Base-by-base conservation (phyloP, 2,888 invertebrate genomes). In the Aleiodes leptofemur region DNA sequence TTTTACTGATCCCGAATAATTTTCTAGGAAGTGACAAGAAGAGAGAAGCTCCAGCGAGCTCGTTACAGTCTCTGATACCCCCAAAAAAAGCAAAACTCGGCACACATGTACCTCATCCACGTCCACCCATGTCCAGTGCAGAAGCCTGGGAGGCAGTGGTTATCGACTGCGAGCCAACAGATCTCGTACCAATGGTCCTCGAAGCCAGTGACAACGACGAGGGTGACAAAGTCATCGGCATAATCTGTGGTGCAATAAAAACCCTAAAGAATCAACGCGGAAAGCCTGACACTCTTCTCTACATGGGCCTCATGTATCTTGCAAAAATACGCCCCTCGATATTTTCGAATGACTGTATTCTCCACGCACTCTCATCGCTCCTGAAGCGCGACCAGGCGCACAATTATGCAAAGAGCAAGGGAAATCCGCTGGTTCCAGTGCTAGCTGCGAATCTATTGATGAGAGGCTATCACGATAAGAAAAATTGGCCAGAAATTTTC, bases 401-500 rank as follows among this genome's bases (percentile, higher is more conserved):
- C 76, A 92, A 94, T 73, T 93, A 94, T 59, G 93, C 94, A 87
- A 95, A 97, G 90, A 93, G 93, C 74, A 96, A 97, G 84, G 95
- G 94, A 5, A 96, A 96, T 88, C 93, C 95, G 0, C 90, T 95
- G 57, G 94, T 96, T 55, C 95, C 96, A 80, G 94, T 97, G 38
- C 89, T 97, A 59, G 95, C 96, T 4, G 94, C 96, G 77, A 98
- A 97, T 90, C 91, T 98, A 84, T 90, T 98, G 71, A 93, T 95
- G 85, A 92, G 94, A 80, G 96, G 96, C 0, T 97, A 94, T 87
- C 91, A 93, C 66, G 96, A 97, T 55, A 95, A 95, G 81, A 93
- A 92, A 78, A 94, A 94, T 82, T 98, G 98, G 98, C 98, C 98
- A 0, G 97, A 98, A 86, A 91, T 93, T 73, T 97, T 98, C 91